These are phyloP conservation scores for Zoanthus sansibaricus DNA, from an alignment of 92 coral and sea anemone genomes.

Conservation along the genomic window DNA sequence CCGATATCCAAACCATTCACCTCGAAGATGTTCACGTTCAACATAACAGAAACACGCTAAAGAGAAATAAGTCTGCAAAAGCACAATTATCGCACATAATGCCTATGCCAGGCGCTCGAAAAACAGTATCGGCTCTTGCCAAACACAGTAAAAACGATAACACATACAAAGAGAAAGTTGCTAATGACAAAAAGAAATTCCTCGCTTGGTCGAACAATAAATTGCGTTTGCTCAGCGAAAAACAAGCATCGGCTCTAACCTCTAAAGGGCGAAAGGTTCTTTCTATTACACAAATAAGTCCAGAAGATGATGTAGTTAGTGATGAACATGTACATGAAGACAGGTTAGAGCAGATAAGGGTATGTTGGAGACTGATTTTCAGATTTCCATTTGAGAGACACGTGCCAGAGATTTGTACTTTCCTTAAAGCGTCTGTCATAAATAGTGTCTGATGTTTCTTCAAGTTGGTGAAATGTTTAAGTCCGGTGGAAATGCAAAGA, in stretches of 20 bases:
- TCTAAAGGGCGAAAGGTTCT: neutral
- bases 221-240: slow-evolving; percentile 28
- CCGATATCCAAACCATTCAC: too few relatives aligned
- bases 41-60: too few relatives aligned
- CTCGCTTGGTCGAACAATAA: slow-evolving; percentile 24
- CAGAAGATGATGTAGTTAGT: neutral
- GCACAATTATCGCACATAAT: neutral
- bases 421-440: too few relatives aligned
- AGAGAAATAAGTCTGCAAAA: too few relatives aligned
- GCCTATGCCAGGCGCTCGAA: neutral
- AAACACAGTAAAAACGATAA: neutral
- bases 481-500: too few relatives aligned
- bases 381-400: too few relatives aligned
- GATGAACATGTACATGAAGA: neutral
- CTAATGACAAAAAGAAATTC: neutral
- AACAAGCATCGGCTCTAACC: slow-evolving; percentile 6
- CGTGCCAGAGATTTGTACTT: too few relatives aligned
- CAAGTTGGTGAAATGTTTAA: too few relatives aligned
- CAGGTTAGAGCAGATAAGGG: neutral
- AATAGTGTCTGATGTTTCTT: too few relatives aligned
- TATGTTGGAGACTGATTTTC: neutral
- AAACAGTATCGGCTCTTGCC: neutral
- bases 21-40: too few relatives aligned
- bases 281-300: neutral
- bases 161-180: neutral